Evolutionary conservation across 2,113 vertebrate species (phyloP), one percentile per base, ranked within the genome.

Genomic region (Nibea albiflora): DNA sequence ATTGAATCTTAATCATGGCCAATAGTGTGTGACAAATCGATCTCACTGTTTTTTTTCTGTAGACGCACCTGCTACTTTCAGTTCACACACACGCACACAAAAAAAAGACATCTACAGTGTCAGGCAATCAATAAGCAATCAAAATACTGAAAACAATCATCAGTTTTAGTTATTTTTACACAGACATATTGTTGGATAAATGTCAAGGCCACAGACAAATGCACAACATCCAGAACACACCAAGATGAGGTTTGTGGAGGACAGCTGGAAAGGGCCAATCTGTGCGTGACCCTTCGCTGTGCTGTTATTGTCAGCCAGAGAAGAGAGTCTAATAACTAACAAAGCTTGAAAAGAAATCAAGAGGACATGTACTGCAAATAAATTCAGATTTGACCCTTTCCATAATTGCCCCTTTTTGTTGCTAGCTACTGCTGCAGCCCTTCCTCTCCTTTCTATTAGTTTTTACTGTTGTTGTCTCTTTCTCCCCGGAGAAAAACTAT

Each of bases 331-430:
- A 56, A 81, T 61, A 77, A 42, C 60, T 1, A 14, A 14, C 22
- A 69, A 39, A 72, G 11, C 20, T 57, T 66, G 67, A 69, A 64
- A 42, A 44, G 68, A 17, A 69, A 12, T 14, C 31, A 49, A 1
- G 7, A 60, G 69, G 49, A 78, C 83, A 79, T 2, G 1, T 5
- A 57, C 26, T 61, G 60, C 67, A 75, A 75, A 80, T 53, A 75
- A 72, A 80, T 53, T 11, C 74, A 73, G 56, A 58, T 52, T 66
- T 81, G 47, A 42, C 57, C 35, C 6, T 17, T 20, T 80, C 26
- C 17, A 5, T 26, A 71, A 44, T 17, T 58, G 60, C 67, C 47
- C 17, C 26, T 52, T 46, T 52, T 46, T 67, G 17, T 63, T 50
- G n/a, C 4, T 0, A 4, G 26, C 12, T 12, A 5, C 26, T 11